Conservation (phyloP, 2,888 invertebrate genomes). For the Metacarcinus magister region DNA sequence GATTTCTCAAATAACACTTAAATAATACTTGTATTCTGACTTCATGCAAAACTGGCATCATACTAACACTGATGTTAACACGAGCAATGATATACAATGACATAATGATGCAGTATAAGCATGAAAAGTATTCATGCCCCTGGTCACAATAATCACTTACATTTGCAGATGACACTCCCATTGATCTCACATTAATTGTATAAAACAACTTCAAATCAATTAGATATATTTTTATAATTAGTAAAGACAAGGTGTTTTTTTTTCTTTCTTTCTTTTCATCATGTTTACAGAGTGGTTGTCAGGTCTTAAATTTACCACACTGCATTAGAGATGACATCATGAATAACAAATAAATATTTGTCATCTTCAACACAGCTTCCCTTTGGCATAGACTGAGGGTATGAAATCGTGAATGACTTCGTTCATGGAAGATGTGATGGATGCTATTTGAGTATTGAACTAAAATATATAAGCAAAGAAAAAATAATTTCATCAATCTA, state of each 20-base stretch:
- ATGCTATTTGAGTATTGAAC: neutral
- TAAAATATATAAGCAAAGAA: neutral
- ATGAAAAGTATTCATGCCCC: neutral
- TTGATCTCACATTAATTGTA: neutral
- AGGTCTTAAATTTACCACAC: conserved; percentile 6
- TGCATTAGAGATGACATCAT: conserved; percentile 17
- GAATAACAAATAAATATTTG: conserved; percentile 4
- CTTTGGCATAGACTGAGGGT: conserved; percentile 21
- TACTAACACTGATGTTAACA: conserved; percentile 34
- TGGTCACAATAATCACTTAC: conserved; percentile 1
- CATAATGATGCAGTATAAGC: conserved; percentile 17
- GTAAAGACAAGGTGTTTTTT: neutral
- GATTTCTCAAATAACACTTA: conserved; percentile 37
- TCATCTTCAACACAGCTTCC: conserved; percentile 9
- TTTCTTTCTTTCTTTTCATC: neutral
- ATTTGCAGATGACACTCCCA: conserved; percentile 9
- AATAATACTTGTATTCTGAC: conserved; percentile 4
- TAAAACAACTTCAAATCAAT: conserved; percentile 15
- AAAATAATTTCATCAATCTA: neutral
- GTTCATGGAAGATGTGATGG: neutral
- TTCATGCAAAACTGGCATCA: conserved; percentile 31
- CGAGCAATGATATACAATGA: conserved; percentile 37
- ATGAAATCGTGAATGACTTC: neutral
- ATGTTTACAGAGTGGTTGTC: neutral
- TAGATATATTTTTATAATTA: neutral